Base-by-base conservation (phyloP, 1,140 invertebrate species). In the Dinoponera quadriceps region DNA sequence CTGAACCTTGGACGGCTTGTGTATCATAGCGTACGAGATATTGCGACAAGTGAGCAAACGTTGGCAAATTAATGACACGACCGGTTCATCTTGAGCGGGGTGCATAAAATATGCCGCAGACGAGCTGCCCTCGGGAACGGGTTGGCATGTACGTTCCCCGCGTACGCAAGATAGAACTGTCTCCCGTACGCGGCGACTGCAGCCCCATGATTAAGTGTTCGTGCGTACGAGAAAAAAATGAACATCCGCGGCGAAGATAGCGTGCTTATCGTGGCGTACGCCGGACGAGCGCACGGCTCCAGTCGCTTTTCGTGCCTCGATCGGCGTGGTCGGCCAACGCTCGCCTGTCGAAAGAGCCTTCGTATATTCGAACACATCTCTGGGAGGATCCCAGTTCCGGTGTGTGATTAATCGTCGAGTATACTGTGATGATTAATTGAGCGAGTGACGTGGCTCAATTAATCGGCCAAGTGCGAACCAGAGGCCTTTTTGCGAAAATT, bases 171-270 rank as follows among this genome's bases (percentile, higher is more conserved):
- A 73, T 57, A 59, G 57, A 55, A 60, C 49, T 48, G 54, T 81
- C 57, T 65, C 63, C 9, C 25, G 48, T 48, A 5, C 5, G 27
- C 49, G 48, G 20, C 51, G 55, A 75, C 65, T 60, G 66, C 49
- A 14, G 27, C 18, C 5, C 7, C 14, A 22, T 49, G 60, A 54
- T 82, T 84, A 54, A 49, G 72, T 48, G 49, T 55, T 66, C 27
- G 49, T 49, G 33, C 51, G 33, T 7, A 25, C 75, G 57, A 25
- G 65, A 75, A 66, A 86, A 88, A 88, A 87, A 85, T 81, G 74
- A 83, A 89, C 85, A 90, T 90, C 88, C 88, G 88, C 20, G 83
- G 60, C 59, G 71, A 80, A 89, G 88, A 89, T 89, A 89, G 86
- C 86, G 57, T 25, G 83, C 81, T 89, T 89, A 89, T 89, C 84